These are phyloP conservation scores for Apamea monoglypha DNA, from an alignment of 2,888 invertebrate genomes.

Conservation along the genomic window DNA sequence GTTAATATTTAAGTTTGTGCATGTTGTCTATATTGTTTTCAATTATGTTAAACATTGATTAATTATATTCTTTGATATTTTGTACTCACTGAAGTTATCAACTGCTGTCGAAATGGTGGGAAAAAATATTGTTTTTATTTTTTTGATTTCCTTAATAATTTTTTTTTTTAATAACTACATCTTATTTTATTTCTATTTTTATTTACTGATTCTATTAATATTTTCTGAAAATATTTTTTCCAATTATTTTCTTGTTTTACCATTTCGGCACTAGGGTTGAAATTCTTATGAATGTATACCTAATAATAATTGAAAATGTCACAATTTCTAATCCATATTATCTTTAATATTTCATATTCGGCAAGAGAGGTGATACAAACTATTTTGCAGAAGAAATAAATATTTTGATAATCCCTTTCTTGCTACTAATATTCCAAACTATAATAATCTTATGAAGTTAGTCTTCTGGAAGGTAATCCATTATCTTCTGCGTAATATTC, in stretches of 20 bases:
- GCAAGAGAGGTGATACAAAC: constrained; percentile 79
- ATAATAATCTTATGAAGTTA: constrained; percentile 29
- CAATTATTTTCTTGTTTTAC: not conserved
- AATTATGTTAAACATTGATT: constrained; percentile 55
- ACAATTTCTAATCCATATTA: constrained; percentile 26
- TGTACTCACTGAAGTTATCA: constrained; percentile 7
- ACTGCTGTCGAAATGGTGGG: constrained; percentile 5
- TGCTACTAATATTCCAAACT: constrained; percentile 61
- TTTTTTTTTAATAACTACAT: not conserved
- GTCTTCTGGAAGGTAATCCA: constrained; percentile 8
- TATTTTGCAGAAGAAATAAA: constrained; percentile 79
- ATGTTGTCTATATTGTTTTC: constrained; percentile 35
- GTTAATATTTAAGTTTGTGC: constrained; percentile 47
- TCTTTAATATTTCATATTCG: constrained; percentile 32
- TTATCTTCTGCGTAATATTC: constrained; percentile 22
- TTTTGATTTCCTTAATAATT: not conserved
- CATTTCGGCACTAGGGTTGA: constrained; percentile 18
- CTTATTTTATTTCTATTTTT: not conserved
- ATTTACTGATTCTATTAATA: not conserved
- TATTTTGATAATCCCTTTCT: constrained; percentile 79
- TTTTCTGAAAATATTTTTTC: not conserved
- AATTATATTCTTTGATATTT: constrained; percentile 30
- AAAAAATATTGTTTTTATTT: not conserved
- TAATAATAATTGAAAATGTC: constrained; percentile 19
- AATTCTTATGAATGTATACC: no score